Conservation (phyloP, 2,888 invertebrate genomes). For the Monoplex corrugatus region DNA sequence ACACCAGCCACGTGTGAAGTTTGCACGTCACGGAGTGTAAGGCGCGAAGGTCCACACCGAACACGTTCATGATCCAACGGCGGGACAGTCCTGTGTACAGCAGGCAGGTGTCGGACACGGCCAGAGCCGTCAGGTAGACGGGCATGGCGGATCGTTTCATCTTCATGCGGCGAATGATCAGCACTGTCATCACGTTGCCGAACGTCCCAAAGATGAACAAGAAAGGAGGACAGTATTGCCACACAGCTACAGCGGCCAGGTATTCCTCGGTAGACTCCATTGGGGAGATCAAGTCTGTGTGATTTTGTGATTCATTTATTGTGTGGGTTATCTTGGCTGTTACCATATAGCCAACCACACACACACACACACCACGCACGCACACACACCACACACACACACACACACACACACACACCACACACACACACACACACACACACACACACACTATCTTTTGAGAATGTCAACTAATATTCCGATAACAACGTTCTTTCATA, state of each 20-base stretch:
- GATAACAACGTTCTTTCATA: no score
- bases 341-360: no score
- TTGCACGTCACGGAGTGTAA: conserved; percentile 59
- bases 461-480: no score
- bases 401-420: no score
- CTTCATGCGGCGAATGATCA: conserved; percentile 62
- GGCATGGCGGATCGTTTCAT: conserved; percentile 67
- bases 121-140: conserved; percentile 67
- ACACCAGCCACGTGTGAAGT: conserved; percentile 68
- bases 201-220: conserved; percentile 71
- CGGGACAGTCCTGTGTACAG: conserved; percentile 70
- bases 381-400: no score
- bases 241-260: conserved; percentile 58
- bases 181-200: conserved; percentile 67
- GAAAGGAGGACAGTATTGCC: conserved; percentile 66
- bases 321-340: no score
- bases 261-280: conserved; percentile 45
- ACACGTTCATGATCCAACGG: conserved; percentile 65
- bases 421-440: no score
- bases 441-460: no score
- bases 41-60: conserved; percentile 65
- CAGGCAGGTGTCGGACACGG: conserved; percentile 66
- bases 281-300: no score
- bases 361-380: no score
- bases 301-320: no score